Evolutionary conservation across 2,888 invertebrate species (phyloP).

Genomic region (Netelia fuscicornis): DNA sequence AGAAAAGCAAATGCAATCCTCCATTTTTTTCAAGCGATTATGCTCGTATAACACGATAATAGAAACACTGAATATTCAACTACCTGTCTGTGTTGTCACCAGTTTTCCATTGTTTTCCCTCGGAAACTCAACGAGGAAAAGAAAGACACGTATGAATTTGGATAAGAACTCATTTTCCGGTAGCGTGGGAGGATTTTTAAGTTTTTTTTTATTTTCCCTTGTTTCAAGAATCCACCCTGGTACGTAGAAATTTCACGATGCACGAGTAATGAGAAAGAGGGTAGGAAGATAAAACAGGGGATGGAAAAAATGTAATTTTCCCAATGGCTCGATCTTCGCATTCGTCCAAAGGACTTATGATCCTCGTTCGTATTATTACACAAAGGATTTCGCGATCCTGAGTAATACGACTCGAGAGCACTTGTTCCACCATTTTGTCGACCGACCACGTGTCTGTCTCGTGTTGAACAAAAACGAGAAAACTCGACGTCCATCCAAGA

Average conservation of each 20-base stretch:
- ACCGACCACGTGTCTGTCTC: background rate
- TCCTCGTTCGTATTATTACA: slow-evolving; percentile 9
- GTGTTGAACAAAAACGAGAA: background rate
- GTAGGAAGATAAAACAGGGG: background rate
- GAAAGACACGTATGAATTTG: background rate
- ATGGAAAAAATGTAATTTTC: slow-evolving; percentile 52
- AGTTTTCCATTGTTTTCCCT: background rate
- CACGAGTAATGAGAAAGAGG: background rate
- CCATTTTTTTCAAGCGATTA: no score
- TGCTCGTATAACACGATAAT: background rate
- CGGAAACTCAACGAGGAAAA: slow-evolving; percentile 2
- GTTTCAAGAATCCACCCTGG: background rate
- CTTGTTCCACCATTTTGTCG: background rate
- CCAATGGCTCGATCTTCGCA: slow-evolving; percentile 40
- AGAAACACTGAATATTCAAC: slow-evolving; percentile 5
- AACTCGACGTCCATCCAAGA: background rate
- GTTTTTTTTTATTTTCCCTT: no score
- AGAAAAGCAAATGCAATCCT: no score
- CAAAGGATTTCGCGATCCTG: slow-evolving; percentile 30
- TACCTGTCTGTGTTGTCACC: background rate
- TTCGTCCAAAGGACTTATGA: slow-evolving; percentile 19
- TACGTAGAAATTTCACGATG: background rate
- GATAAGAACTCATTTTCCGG: background rate
- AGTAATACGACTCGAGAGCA: slow-evolving; percentile 2
- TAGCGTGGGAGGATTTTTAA: background rate